phyloP scores from a whole-genome alignment of 1,140 invertebrate genomes.

The Sminthurides bifidus region DNA sequence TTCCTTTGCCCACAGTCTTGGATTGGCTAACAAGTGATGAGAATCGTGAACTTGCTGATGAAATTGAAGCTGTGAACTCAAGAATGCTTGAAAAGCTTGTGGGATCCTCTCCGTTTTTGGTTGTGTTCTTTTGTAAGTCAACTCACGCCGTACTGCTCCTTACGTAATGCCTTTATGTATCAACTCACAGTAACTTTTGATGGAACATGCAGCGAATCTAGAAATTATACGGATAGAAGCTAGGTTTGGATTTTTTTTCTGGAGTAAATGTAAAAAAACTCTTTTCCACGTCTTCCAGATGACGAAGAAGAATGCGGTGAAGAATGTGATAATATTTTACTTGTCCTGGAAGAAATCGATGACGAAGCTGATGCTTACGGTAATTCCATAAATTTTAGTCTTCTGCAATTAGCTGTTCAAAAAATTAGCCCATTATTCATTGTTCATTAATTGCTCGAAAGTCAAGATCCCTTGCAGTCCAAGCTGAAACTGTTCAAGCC shows the following conservation, averaged over 20 bases:
- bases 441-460: too few species aligned
- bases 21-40: slow-evolving; percentile 91
- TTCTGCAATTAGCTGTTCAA: slow-evolving; percentile 2
- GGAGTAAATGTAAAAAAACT: not conserved
- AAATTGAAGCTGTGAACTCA: slow-evolving; percentile 75
- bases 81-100: slow-evolving; percentile 78
- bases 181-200: too few species aligned
- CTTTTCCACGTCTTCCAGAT: slow-evolving; percentile 44
- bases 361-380: slow-evolving; percentile 84
- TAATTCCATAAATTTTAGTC: slow-evolving; percentile 21
- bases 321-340: slow-evolving; percentile 67
- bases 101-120: slow-evolving; percentile 74
- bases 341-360: slow-evolving; percentile 81
- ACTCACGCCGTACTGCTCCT: not conserved
- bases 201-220: not conserved
- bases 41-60: slow-evolving; percentile 81
- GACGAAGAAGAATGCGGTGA: slow-evolving; percentile 76
- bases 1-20: too few species aligned
- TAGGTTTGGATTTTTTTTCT: too few species aligned
- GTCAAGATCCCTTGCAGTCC: too few species aligned
- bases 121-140: slow-evolving; percentile 35
- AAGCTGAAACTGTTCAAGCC: too few species aligned
- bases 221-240: not conserved
- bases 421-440: too few species aligned
- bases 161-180: not conserved